Conservation (phyloP, 2,888 invertebrate genomes). For the Ochropleura leucogaster region DNA sequence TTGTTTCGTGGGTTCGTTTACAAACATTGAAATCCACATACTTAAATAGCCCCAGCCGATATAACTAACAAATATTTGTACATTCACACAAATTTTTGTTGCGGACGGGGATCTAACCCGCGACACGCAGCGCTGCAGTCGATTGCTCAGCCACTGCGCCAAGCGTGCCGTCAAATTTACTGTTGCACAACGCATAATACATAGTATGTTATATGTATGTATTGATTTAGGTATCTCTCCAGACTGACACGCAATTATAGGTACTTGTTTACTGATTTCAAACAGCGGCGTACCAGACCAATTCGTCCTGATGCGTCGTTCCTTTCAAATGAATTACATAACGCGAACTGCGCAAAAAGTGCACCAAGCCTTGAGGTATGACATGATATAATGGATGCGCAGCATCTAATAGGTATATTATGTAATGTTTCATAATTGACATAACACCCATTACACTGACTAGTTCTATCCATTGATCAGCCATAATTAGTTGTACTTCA, state of each 20-base stretch:
- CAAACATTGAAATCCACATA: too few relatives aligned
- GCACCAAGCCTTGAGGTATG: conserved; percentile 33
- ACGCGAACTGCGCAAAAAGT: conserved; percentile 43
- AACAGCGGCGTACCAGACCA: conserved; percentile 21
- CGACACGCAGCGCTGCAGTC: too few relatives aligned
- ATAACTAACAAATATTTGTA: too few relatives aligned
- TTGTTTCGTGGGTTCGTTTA: too few relatives aligned
- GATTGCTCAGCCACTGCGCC: too few relatives aligned
- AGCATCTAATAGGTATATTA: conserved; percentile 18
- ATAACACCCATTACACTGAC: conserved; percentile 18
- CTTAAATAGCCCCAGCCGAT: too few relatives aligned
- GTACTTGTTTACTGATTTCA: conserved; percentile 36
- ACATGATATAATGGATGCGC: conserved; percentile 31
- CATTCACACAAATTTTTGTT: too few relatives aligned
- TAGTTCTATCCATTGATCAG: neutral
- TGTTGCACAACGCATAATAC: too few relatives aligned
- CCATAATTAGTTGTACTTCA: conserved; percentile 18
- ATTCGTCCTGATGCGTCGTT: conserved; percentile 42
- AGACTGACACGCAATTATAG: neutral
- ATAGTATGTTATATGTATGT: neutral
- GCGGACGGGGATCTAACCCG: too few relatives aligned
- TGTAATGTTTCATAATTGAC: conserved; percentile 15
- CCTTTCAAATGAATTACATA: conserved; percentile 30
- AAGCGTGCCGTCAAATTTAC: too few relatives aligned
- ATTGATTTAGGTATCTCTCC: neutral